Percentiles rank a stretch among this genome's conserved stretches.
Evolutionary conservation across 37 sponge, comb jelly and placozoan species (phyloP).

Genomic region (Aplysina aerophoba): DNA sequence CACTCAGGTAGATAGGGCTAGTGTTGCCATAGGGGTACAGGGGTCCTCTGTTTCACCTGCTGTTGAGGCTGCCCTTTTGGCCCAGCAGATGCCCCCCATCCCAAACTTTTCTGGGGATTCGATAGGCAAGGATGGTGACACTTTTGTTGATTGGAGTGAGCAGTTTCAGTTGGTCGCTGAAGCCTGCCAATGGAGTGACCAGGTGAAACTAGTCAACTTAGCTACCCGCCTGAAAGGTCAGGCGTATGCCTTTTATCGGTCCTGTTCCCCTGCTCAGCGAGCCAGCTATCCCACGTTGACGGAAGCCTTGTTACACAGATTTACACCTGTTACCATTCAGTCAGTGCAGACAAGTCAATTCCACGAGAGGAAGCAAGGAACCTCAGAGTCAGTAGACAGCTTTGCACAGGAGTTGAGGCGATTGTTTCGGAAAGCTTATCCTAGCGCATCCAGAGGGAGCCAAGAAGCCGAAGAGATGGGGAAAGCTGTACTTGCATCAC

Average conservation of each 20-base stretch:
- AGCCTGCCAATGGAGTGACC: constrained; percentile 34
- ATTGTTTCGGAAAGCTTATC: constrained; percentile 6
- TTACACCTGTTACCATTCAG: constrained; percentile 3
- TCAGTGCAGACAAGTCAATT: constrained; percentile 12
- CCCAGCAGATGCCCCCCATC: constrained; percentile 50
- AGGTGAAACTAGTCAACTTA: constrained; percentile 48
- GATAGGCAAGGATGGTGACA: constrained; percentile 23
- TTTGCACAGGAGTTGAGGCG: constrained; percentile 2
- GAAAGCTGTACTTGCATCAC: neutral
- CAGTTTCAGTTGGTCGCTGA: constrained; percentile 55
- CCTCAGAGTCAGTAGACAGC: neutral
- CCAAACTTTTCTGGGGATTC: constrained; percentile 48
- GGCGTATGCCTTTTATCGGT: constrained; percentile 24
- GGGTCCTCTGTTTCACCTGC: too few relatives aligned
- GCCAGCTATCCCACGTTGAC: neutral
- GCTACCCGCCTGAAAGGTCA: constrained; percentile 36
- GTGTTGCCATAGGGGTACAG: too few relatives aligned
- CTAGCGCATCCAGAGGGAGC: neutral
- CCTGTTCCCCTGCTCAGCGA: neutral
- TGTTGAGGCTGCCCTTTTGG: too few relatives aligned
- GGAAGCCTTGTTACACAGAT: neutral
- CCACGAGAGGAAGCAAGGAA: neutral
- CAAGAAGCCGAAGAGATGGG: constrained; percentile 17
- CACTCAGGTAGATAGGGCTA: too few relatives aligned
- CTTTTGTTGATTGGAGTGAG: constrained; percentile 53